A percentile compares a stretch with the other conserved stretches of the same genome.
Conservation (phyloP, 2,888 invertebrate species). For the Acleris sparsana region DNA sequence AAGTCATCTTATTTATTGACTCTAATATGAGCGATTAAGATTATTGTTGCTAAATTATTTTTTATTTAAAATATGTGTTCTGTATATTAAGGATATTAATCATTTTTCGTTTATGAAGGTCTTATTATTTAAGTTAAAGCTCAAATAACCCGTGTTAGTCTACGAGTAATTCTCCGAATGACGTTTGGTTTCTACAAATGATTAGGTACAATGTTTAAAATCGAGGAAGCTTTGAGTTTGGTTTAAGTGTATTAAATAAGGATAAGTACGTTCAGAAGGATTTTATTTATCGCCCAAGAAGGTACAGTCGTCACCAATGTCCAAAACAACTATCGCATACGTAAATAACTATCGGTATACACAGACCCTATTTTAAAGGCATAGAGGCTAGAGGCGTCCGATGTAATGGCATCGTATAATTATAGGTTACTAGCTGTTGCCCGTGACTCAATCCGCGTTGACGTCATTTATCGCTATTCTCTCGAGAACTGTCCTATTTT, state of each 20-base stretch:
- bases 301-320: too few relatives aligned
- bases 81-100: conserved; percentile 76
- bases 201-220: conserved; percentile 66
- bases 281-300: conserved; percentile 42
- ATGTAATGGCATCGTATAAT: too few relatives aligned
- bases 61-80: conserved; percentile 71
- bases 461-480: too few relatives aligned
- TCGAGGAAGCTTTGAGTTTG: conserved; percentile 64
- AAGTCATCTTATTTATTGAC: conserved; percentile 80
- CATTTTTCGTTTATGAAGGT: conserved; percentile 60
- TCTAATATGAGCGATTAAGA: conserved; percentile 71
- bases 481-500: too few relatives aligned
- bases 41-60: conserved; percentile 78
- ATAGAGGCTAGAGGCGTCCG: too few relatives aligned
- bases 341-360: too few relatives aligned
- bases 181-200: conserved; percentile 53
- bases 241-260: conserved; percentile 74
- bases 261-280: conserved; percentile 59
- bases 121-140: conserved; percentile 66
- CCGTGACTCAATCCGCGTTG: too few relatives aligned
- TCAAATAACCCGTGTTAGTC: conserved; percentile 54
- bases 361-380: too few relatives aligned
- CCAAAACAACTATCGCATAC: too few relatives aligned
- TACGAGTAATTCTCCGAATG: conserved; percentile 15
- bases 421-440: too few relatives aligned